Conservation (phyloP, 2,113 vertebrate species). For the Urocolius indicus region DNA sequence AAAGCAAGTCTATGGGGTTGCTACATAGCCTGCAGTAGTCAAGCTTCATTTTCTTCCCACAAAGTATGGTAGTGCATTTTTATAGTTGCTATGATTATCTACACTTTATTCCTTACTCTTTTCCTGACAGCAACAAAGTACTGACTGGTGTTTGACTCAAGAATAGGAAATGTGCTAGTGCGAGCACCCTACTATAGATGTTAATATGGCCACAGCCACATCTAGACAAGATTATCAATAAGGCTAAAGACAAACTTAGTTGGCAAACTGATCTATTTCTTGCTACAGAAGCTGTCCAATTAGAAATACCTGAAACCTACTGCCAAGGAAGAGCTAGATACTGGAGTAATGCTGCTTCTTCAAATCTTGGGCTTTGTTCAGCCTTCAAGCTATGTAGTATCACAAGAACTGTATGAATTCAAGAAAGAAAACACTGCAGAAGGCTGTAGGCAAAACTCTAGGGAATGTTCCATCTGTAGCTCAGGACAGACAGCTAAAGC, state of each 20-base stretch:
- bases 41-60: not conserved
- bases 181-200: not conserved
- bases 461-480: not conserved
- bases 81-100: not conserved
- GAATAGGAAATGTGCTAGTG: not conserved
- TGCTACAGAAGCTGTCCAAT: not conserved
- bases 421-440: not conserved
- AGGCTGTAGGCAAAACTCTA: not conserved
- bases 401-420: accelerated
- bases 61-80: not conserved
- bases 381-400: not conserved
- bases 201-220: not conserved
- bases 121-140: not conserved
- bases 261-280: not conserved
- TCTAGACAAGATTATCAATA: not conserved
- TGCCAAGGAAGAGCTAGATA: not conserved
- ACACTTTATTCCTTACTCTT: not conserved
- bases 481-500: not conserved
- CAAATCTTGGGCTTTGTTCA: not conserved
- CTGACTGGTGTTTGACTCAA: accelerated
- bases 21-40: not conserved
- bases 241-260: not conserved
- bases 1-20: not conserved
- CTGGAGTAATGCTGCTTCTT: not conserved
- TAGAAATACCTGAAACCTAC: not conserved